These are phyloP conservation scores for Parnassius smintheus DNA, from an alignment of 2,888 invertebrate genomes.

Conservation along the genomic window DNA sequence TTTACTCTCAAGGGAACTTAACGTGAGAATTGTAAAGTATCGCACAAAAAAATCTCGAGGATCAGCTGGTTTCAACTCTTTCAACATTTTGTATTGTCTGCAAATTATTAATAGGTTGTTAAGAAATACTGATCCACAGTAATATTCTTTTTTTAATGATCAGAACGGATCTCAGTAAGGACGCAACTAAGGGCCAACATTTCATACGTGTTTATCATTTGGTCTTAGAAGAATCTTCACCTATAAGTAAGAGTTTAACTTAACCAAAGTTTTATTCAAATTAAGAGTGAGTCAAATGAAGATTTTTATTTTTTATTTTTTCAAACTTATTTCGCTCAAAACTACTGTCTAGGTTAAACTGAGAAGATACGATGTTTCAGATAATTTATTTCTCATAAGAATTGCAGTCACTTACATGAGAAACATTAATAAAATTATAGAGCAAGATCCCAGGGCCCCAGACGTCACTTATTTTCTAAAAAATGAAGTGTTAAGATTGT, in stretches of 20 bases:
- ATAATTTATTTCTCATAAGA: no score
- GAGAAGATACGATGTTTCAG: no score
- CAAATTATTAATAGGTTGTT: conserved; percentile 13
- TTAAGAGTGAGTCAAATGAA: no score
- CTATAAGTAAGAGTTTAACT: not conserved
- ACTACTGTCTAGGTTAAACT: no score
- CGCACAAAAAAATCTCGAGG: conserved; percentile 63
- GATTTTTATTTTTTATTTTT: no score
- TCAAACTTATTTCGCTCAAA: no score
- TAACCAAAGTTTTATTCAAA: no score
- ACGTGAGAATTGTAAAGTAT: conserved; percentile 59
- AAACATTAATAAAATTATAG: no score
- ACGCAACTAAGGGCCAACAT: conserved; percentile 12
- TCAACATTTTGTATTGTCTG: conserved; percentile 24
- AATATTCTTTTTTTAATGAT: conserved; percentile 6
- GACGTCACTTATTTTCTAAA: no score
- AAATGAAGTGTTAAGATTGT: no score
- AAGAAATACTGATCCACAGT: conserved; percentile 20
- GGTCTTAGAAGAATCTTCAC: conserved; percentile 20
- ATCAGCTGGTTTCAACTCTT: conserved; percentile 32
- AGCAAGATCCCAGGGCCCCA: no score
- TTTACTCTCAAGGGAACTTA: conserved; percentile 66
- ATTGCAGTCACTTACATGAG: no score
- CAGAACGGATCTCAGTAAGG: conserved; percentile 10
- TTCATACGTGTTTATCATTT: conserved; percentile 33